phyloP scores from a whole-genome alignment of 2,113 vertebrate species.

The Bufo bufo region DNA sequence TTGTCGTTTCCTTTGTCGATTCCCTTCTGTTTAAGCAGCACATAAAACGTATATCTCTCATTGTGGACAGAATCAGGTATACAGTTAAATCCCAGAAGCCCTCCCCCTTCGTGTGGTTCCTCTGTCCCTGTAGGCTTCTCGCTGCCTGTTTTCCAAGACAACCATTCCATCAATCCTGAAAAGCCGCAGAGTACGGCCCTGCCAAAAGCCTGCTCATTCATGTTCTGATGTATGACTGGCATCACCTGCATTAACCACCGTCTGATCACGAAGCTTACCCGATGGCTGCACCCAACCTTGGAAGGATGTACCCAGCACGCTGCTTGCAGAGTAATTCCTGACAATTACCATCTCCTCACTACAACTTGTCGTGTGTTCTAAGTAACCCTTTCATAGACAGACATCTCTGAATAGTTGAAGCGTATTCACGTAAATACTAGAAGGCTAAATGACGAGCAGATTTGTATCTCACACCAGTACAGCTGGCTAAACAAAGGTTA shows the following conservation, averaged over 20 bases:
- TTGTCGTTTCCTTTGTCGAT: not conserved
- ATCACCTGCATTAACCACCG: conserved; percentile 54
- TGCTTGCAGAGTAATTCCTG: conserved; percentile 44
- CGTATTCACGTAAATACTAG: not conserved
- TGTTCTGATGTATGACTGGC: conserved; percentile 53
- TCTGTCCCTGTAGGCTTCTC: conserved; percentile 36
- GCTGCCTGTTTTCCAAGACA: conserved; percentile 52
- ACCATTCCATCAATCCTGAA: conserved; percentile 56
- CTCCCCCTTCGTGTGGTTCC: conserved; percentile 35
- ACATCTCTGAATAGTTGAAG: not conserved
- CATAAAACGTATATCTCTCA: not conserved
- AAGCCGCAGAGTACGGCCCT: conserved; percentile 44
- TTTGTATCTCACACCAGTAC: not conserved
- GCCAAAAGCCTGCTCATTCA: conserved; percentile 57
- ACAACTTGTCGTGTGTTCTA: not conserved
- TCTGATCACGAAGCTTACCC: conserved; percentile 54
- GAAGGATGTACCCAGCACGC: conserved; percentile 43
- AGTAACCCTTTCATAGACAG: conserved; percentile 32
- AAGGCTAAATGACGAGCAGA: not conserved
- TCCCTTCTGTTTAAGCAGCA: not conserved
- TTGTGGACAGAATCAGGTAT: not conserved
- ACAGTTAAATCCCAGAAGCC: conserved; percentile 52
- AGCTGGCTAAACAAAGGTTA: not conserved
- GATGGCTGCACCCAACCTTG: conserved; percentile 27
- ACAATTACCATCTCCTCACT: conserved; percentile 31